phyloP scores from a whole-genome alignment of 2,888 invertebrate genomes.

The Drosophila hamatofila region DNA sequence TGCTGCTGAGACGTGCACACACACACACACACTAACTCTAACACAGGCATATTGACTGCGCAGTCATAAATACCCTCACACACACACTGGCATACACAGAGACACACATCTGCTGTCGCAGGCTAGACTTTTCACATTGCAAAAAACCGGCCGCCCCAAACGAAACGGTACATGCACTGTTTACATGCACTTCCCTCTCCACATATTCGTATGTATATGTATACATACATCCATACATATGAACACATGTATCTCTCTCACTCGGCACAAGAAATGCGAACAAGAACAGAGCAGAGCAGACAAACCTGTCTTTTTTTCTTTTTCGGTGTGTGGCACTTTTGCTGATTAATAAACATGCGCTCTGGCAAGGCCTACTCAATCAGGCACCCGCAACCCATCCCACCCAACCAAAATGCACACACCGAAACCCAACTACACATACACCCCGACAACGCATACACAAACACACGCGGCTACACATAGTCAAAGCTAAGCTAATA shows the following conservation, averaged over 20 bases:
- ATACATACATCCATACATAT: neutral
- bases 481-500: constrained; percentile 48
- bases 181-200: constrained; percentile 50
- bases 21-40: constrained; percentile 10
- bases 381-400: constrained; percentile 52
- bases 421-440: constrained; percentile 33
- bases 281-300: constrained; percentile 45
- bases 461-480: constrained; percentile 9
- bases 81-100: neutral
- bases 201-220: constrained; percentile 10
- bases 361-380: constrained; percentile 76
- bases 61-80: constrained; percentile 66
- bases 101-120: constrained; percentile 29
- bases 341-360: constrained; percentile 78
- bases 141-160: constrained; percentile 65
- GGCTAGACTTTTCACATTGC: constrained; percentile 62
- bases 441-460: constrained; percentile 6
- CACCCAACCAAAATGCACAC: constrained; percentile 36
- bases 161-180: constrained; percentile 65
- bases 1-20: constrained; percentile 46
- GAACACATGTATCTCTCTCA: constrained; percentile 15
- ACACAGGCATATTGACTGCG: constrained; percentile 68
- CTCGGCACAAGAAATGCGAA: constrained; percentile 55
- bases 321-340: constrained; percentile 56
- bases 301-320: constrained; percentile 45